A percentile compares a stretch with the other conserved stretches of the same genome.
These are phyloP conservation scores for Phymatocera aterrima DNA, from an alignment of 2,888 invertebrate genomes.

Conservation along the genomic window DNA sequence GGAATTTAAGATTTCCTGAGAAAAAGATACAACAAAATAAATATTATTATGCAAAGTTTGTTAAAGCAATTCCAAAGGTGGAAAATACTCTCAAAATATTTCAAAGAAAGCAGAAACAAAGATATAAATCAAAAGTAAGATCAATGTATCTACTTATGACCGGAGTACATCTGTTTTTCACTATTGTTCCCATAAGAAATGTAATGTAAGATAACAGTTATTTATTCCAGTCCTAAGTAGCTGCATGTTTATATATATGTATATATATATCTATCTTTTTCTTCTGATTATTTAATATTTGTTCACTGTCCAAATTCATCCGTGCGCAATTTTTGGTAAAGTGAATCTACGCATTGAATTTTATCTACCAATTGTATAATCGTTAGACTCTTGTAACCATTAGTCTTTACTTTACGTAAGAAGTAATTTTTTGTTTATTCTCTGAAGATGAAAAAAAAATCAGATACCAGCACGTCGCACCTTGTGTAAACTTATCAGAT, in stretches of 20 bases:
- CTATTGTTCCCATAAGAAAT: constrained; percentile 71
- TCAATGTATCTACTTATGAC: constrained; percentile 67
- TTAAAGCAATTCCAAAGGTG: constrained; percentile 70
- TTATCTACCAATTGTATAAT: neutral
- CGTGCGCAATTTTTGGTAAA: neutral
- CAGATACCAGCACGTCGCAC: neutral
- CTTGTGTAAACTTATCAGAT: neutral
- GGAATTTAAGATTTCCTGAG: constrained; percentile 2
- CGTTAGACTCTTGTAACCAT: neutral
- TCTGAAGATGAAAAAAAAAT: neutral
- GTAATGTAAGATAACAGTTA: constrained; percentile 62
- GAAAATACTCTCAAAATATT: constrained; percentile 55
- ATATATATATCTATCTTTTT: constrained; percentile 45
- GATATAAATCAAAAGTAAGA: constrained; percentile 47
- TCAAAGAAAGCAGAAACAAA: constrained; percentile 32
- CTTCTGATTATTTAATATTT: neutral
- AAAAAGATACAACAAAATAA: neutral
- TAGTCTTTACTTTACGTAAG: constrained; percentile 2
- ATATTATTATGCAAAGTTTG: neutral
- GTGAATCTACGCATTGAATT: neutral
- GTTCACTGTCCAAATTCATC: neutral
- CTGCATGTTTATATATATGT: constrained; percentile 65
- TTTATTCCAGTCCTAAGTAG: constrained; percentile 70
- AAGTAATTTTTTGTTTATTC: constrained; percentile 23
- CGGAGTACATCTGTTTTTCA: constrained; percentile 56